Evolutionary conservation across 2,888 invertebrate genomes (phyloP).

Genomic region (Muschampia plurimacula): DNA sequence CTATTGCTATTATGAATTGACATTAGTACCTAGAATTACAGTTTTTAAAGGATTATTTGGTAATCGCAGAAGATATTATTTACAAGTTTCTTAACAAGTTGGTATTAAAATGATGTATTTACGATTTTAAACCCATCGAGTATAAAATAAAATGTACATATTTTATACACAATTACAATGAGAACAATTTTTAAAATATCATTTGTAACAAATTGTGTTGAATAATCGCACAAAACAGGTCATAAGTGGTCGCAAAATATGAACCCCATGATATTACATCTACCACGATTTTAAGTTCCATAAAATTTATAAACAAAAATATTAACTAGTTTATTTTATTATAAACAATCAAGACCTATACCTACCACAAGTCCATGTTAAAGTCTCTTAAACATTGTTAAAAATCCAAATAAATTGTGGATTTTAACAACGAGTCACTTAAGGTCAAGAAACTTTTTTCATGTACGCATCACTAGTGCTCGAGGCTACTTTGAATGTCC

Average conservation of each 20-base stretch:
- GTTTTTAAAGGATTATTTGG: neutral
- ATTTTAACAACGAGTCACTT: neutral
- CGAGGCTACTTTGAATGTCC: neutral
- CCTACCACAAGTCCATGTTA: neutral
- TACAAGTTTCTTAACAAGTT: too few species aligned
- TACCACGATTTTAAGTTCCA: neutral
- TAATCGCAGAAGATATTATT: neutral
- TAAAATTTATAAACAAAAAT: neutral
- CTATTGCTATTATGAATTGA: too few species aligned
- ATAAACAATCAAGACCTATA: neutral
- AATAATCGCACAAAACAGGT: too few species aligned
- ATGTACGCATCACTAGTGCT: neutral
- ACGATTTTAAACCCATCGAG: too few species aligned
- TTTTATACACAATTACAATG: too few species aligned
- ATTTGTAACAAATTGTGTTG: too few species aligned
- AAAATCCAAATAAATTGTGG: neutral
- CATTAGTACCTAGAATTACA: too few species aligned
- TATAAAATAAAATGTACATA: too few species aligned
- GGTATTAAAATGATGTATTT: too few species aligned
- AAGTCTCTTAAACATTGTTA: neutral
- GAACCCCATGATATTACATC: too few species aligned
- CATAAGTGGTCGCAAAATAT: too few species aligned
- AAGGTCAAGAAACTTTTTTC: neutral
- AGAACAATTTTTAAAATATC: neutral
- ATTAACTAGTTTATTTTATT: neutral